Conservation (phyloP, 2,113 vertebrate species). For the Tupaia chinensis region DNA sequence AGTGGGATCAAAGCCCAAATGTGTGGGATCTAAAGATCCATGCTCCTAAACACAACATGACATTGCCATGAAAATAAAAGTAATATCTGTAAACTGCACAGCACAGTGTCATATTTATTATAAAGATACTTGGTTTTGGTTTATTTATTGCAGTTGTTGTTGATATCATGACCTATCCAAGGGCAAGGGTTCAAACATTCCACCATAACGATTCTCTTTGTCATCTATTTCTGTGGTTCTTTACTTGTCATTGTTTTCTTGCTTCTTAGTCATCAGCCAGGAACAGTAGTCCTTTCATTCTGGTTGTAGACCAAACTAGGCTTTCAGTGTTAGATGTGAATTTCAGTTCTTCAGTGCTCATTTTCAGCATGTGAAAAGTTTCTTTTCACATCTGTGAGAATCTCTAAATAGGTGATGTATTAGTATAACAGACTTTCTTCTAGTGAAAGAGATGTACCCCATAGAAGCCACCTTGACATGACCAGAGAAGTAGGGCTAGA, state of each 20-base stretch:
- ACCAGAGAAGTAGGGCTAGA: no score
- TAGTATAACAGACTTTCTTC: not conserved
- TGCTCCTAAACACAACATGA: not conserved
- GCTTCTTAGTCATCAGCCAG: not conserved
- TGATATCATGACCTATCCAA: not conserved
- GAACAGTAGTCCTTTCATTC: slow-evolving; percentile 37
- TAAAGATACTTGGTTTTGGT: not conserved
- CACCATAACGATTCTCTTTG: not conserved
- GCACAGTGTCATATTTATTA: not conserved
- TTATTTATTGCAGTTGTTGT: not conserved
- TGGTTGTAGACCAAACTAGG: not conserved
- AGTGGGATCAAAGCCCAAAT: not conserved
- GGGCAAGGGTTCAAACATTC: not conserved
- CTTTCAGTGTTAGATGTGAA: not conserved
- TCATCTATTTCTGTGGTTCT: not conserved
- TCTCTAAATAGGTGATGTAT: not conserved
- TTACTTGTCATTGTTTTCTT: not conserved
- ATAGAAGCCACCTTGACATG: not conserved
- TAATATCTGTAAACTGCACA: not conserved
- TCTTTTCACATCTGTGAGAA: not conserved
- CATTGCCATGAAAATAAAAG: slow-evolving; percentile 32
- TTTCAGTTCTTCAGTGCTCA: not conserved
- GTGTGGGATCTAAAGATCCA: not conserved
- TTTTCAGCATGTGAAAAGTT: not conserved
- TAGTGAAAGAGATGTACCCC: not conserved